Base-by-base conservation (phyloP, 2,888 invertebrate genomes). In the Petrolisthes cinctipes region DNA sequence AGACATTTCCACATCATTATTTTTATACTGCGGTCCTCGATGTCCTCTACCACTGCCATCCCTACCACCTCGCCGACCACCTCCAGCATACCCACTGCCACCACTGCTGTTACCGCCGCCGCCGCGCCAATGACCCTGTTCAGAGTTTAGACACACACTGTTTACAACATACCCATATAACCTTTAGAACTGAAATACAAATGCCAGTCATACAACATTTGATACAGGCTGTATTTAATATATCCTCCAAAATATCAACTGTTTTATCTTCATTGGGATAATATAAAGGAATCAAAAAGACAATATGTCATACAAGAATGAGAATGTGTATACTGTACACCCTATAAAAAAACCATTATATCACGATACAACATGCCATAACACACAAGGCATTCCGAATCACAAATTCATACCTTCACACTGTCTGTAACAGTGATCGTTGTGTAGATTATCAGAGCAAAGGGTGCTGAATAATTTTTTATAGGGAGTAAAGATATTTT, bases 41-140 rank as follows among this genome's bases (percentile, higher is more conserved):
- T 61, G 82, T 4, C 68, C 66, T 37, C 66, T 9, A 68, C 56
- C 56, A 2, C 82, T 9, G 56, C 56, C 56, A 2, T 68, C 82
- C 68, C 82, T 66, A 11, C 66, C 68, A 20, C 82, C 68, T 14
- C 68, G 66, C 51, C 82, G 11, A 17, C 71, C 71, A 71, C n/a
- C 14, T 17, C 37, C 37, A 37, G 37, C 37, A 37, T 37, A 37
- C 37, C 37, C 37, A 37, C 37, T 37, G 37, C 37, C 37, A 37
- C 37, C 37, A 37, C 37, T 37, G 37, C 2, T 37, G 37, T 37
- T 37, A 37, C 37, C 56, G 20, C 54, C 56, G n/a, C 37, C 20
- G 78, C 78, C 78, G 7, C 82, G 82, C 82, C 82, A 82, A 68
- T 82, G 82, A 61, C 82, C 82, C 82, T 82, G 80, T 61, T 61